A percentile compares a stretch with the other conserved stretches of the same genome.
phyloP scores from a whole-genome alignment of 2,113 vertebrate genomes.

The Mionectes macconnelli region DNA sequence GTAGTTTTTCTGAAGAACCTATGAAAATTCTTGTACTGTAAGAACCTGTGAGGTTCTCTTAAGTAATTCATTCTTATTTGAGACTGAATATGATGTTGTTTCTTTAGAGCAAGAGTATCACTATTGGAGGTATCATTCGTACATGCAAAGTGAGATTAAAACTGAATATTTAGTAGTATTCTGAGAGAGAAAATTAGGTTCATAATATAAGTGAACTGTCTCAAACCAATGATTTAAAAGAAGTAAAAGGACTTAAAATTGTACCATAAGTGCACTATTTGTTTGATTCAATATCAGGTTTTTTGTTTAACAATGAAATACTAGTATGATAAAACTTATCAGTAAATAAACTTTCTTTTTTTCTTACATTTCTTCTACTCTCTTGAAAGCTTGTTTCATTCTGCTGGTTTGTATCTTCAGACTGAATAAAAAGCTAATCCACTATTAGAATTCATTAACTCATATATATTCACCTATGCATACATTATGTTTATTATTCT shows the following conservation, averaged over 20 bases:
- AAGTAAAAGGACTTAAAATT: not conserved
- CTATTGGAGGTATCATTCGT: not conserved
- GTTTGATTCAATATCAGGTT: not conserved
- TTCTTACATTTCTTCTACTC: not conserved
- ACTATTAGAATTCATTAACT: not conserved
- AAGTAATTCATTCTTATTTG: not conserved
- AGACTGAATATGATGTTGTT: too few relatives aligned
- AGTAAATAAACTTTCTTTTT: not conserved
- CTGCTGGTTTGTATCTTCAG: not conserved
- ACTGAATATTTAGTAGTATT: not conserved
- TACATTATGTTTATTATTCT: not conserved
- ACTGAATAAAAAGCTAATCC: not conserved
- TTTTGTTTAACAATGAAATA: not conserved
- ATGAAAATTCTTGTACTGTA: not conserved
- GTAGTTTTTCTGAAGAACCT: not conserved
- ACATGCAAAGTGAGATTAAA: not conserved
- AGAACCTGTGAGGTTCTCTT: too few relatives aligned
- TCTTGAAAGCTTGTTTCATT: not conserved
- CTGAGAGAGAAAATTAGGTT: not conserved
- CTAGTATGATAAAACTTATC: not conserved
- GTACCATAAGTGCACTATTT: not conserved
- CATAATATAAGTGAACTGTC: not conserved
- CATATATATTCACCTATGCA: not conserved
- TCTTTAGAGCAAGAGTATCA: not conserved
- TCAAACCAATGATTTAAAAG: not conserved